A percentile compares a stretch with the other conserved stretches of the same genome.
phyloP scores from a whole-genome alignment of 2,113 vertebrate species.

The Zosterops pallidus region DNA sequence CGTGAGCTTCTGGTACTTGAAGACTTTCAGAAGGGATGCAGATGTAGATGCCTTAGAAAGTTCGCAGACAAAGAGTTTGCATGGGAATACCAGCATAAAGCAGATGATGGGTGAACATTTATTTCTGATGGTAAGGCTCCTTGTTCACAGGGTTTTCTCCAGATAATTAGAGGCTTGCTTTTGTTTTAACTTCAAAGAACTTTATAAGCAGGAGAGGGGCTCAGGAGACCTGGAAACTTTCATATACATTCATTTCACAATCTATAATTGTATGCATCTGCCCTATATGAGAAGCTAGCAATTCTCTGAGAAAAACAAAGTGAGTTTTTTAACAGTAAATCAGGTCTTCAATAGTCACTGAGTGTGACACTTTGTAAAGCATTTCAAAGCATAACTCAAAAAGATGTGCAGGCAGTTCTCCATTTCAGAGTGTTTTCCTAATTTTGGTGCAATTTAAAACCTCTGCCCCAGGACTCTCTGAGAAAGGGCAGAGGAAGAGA shows the following conservation, averaged over 20 bases:
- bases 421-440: neutral
- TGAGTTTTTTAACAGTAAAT: neutral
- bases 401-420: neutral
- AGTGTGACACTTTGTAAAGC: rapidly evolving
- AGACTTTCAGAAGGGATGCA: neutral
- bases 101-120: neutral
- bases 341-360: neutral
- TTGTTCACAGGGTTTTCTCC: neutral
- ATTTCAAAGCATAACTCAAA: neutral
- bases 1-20: neutral
- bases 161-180: neutral
- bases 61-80: neutral
- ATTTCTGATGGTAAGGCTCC: neutral
- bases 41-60: neutral
- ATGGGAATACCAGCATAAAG: neutral
- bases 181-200: neutral
- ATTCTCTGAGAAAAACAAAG: neutral
- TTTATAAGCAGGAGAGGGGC: neutral
- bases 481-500: neutral
- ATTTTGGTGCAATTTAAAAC: neutral
- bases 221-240: neutral
- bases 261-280: neutral
- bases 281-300: neutral
- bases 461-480: neutral
- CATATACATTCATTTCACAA: neutral